Evolutionary conservation across 2,113 vertebrate species (phyloP).

Genomic region (Megaptera novaeangliae): DNA sequence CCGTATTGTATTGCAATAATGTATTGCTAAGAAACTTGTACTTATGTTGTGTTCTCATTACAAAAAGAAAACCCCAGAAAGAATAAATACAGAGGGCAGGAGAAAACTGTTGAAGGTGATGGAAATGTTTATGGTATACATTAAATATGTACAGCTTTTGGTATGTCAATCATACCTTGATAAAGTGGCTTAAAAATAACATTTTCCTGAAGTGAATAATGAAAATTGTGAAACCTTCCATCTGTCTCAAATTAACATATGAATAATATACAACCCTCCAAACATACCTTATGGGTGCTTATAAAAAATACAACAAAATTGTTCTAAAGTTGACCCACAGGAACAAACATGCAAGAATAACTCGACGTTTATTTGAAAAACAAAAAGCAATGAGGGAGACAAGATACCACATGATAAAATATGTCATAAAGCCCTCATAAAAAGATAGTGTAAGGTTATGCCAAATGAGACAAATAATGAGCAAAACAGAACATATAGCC

Average conservation of each 20-base stretch:
- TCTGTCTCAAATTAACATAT: not conserved
- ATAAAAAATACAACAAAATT: not conserved
- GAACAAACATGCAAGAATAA: not conserved
- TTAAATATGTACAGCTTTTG: not conserved
- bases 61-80: not conserved
- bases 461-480: not conserved
- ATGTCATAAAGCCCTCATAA: accelerated
- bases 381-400: not conserved
- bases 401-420: not conserved
- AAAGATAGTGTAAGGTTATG: not conserved
- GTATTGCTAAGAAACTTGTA: too few species aligned
- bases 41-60: not conserved
- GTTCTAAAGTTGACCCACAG: not conserved
- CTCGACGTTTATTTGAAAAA: not conserved
- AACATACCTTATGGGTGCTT: not conserved
- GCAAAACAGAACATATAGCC: not conserved
- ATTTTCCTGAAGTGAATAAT: not conserved
- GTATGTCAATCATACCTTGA: not conserved
- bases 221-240: not conserved
- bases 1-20: not conserved
- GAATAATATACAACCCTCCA: not conserved
- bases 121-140: not conserved
- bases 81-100: not conserved
- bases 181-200: not conserved
- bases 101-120: not conserved